Base-by-base conservation (phyloP, 1,140 invertebrate genomes). In the Drosophila subobscura region DNA sequence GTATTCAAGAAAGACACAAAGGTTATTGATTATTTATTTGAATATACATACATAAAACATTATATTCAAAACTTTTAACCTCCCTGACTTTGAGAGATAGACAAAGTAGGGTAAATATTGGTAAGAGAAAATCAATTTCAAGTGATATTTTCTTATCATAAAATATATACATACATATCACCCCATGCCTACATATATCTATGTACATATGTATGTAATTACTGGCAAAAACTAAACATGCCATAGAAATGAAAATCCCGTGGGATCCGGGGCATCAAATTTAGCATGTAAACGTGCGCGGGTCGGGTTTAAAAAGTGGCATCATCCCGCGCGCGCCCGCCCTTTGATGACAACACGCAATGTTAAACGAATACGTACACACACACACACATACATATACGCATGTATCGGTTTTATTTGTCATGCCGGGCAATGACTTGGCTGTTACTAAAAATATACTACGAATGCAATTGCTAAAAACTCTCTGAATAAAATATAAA, bases 11-110 rank as follows among this genome's bases (percentile, higher is more conserved):
- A n/a, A 40, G 12, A 37, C 23, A 37, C 49, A 47, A 22, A 1
- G 10, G 10, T 6, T 44, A 56, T 56, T 25, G 41, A 76, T 76
- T 76, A 76, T 61, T 68, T 29, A 8, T 7, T 3, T 41, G 41
- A 45, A 51, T 52, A 51, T 12, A 25, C 10, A 51, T 14, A 25
- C 41, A 60, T 14, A 54, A 64, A 23, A 27, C 12, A 41, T 25
- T 25, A 37, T 12, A 37, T 37, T 37, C 10, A 37, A 37, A 37
- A 37, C 33, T 12, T 37, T 12, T 12, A 37, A 10, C 25, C 5
- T 27, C 33, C 10, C 10, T 8, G 33, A 37, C 10, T 12, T 3
- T 4, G 10, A 12, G 3, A 33, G 33, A 3, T 0, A 33, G 33
- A 37, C 3, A 12, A 10, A 37, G 10, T 3, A 12, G 33, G 33